Conservation (phyloP, 2,797 vertebrate species). For the Poecilia gillii region DNA sequence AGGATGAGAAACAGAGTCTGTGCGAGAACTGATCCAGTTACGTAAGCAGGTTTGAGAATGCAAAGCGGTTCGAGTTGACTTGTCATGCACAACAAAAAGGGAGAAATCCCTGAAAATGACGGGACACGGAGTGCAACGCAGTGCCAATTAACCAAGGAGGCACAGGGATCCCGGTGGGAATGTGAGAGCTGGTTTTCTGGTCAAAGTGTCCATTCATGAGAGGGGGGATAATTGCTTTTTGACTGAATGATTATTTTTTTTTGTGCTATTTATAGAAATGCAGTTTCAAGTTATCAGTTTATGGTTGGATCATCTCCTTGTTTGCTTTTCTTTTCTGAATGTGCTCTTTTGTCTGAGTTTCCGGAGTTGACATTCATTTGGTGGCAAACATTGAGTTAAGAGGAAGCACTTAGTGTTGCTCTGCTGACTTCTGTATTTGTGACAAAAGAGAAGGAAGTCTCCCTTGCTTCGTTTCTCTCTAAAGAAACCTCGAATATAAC, state of each 20-base stretch:
- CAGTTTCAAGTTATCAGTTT: neutral
- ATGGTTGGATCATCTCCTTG: constrained; percentile 1
- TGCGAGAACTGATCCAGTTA: constrained; percentile 73
- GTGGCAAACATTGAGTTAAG: constrained; percentile 10
- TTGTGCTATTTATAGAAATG: neutral
- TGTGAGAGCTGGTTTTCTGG: constrained; percentile 17
- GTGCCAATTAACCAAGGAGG: constrained; percentile 40
- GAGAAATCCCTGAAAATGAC: constrained; percentile 64
- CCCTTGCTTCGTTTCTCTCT: neutral
- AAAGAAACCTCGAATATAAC: constrained; percentile 21
- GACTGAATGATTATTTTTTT: neutral
- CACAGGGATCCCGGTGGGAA: constrained; percentile 33
- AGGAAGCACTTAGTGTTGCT: constrained; percentile 30
- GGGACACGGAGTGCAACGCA: constrained; percentile 23
- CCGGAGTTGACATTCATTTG: constrained; percentile 2
- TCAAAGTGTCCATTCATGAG: constrained; percentile 10
- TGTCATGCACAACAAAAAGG: constrained; percentile 69
- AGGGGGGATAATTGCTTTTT: neutral
- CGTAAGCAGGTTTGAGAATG: constrained; percentile 76
- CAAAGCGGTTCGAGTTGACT: constrained; percentile 70
- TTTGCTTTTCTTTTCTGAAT: constrained; percentile 14
- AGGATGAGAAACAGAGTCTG: constrained; percentile 60
- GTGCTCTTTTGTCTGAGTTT: constrained; percentile 33
- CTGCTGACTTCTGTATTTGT: constrained; percentile 21
- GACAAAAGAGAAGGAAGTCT: constrained; percentile 36